Evolutionary conservation across 2,888 invertebrate genomes (phyloP).

Genomic region (Amphipyra berbera): DNA sequence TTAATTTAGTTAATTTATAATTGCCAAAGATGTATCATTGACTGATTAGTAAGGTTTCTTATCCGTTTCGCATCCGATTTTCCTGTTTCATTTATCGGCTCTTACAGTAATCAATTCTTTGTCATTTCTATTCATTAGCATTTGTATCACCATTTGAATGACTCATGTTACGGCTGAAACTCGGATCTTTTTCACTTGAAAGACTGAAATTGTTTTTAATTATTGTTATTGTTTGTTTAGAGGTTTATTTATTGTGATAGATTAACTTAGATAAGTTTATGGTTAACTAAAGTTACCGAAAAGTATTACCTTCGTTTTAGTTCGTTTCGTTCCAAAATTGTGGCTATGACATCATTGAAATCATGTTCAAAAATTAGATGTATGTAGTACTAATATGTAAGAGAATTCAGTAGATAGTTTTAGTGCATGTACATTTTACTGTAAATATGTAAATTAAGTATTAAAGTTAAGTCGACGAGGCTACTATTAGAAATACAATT

Average conservation of each 20-base stretch:
- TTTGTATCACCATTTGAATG: constrained; percentile 30
- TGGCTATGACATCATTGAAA: constrained; percentile 78
- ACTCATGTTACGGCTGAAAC: constrained; percentile 50
- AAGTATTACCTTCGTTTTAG: constrained; percentile 86
- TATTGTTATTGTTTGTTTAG: constrained; percentile 83
- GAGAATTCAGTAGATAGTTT: constrained; percentile 45
- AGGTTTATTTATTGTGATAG: constrained; percentile 88
- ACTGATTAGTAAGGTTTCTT: constrained; percentile 66
- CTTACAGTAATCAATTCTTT: constrained; percentile 34
- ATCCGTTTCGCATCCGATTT: constrained; percentile 49
- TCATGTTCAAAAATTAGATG: constrained; percentile 66
- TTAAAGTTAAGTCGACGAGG: constrained; percentile 76
- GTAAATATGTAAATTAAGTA: constrained; percentile 77
- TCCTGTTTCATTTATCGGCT: constrained; percentile 47
- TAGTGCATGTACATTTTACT: constrained; percentile 66
- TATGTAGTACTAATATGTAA: constrained; percentile 40
- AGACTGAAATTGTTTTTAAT: constrained; percentile 85
- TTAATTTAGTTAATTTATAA: constrained; percentile 64
- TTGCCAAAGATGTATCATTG: constrained; percentile 77
- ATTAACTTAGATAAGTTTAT: constrained; percentile 74
- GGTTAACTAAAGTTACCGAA: constrained; percentile 87
- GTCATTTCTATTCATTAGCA: constrained; percentile 59
- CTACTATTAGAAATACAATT: constrained; percentile 74
- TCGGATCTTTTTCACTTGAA: constrained; percentile 73
- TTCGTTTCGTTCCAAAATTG: constrained; percentile 77